Base-by-base conservation (phyloP, 2,113 vertebrate species). In the Centropristis striata region DNA sequence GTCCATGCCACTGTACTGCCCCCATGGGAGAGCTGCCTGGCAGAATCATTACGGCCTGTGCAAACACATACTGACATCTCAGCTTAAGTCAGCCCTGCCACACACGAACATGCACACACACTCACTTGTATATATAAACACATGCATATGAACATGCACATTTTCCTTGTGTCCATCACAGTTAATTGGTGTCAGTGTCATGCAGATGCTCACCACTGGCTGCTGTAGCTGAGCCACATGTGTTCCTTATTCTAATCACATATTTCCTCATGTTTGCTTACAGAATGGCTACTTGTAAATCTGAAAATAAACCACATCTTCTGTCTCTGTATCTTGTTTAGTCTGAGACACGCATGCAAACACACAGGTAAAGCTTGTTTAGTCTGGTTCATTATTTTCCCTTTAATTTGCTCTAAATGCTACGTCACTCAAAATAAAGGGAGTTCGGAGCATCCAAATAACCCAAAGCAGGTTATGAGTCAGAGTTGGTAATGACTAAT, bases 201-300 rank as follows among this genome's bases (percentile, higher is more conserved):
- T 73, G 59, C 74, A 84, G 80, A 83, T 80, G 77, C 55, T 80
- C 74, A 66, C 64, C n/a, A 18, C 66, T 21, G 41, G 20, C 58
- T 27, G 18, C 42, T 51, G 71, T 53, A 49, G 32, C 65, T 64
- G 51, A 58, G 68, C 64, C 59, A 85, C 60, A 81, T 67, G 76
- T 23, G 25, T 63, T 78, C 54, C 70, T 80, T 82, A 59, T 71
- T 63, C 27, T 76, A 80, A 86, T 80, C 90, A 75, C 44, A 12
- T 42, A 67, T 83, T 78, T 89, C 85, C 83, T 65, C 41, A 20
- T 74, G 71, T 80, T 83, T 90, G 90, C 66, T 89, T 82, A 78
- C 53, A 75, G 41, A 49, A 47, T 28, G 10, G 21, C 70, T 47
- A 70, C 70, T 72, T 88, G 63, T 53, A 59, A 28, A 75, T 81